Evolutionary conservation across 1,140 invertebrate genomes (phyloP).

Genomic region (Ridgeia piscesae): DNA sequence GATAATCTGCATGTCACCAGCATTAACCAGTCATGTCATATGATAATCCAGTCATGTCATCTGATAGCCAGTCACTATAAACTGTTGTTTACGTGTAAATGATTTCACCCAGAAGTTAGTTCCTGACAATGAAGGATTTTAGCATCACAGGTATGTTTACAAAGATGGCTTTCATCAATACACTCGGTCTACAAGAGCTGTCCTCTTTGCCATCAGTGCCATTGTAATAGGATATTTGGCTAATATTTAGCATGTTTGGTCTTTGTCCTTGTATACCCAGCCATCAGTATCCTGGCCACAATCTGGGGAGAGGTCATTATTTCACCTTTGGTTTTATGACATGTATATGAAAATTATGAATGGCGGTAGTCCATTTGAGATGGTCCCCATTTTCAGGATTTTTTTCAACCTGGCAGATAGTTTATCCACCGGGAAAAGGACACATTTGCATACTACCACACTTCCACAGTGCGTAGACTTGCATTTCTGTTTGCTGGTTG

Average conservation of each 20-base stretch:
- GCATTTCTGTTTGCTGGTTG: no score
- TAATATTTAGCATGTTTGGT: background rate
- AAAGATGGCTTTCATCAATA: background rate
- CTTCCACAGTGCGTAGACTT: no score
- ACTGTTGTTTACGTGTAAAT: background rate
- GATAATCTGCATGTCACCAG: background rate
- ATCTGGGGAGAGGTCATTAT: no score
- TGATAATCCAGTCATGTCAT: background rate
- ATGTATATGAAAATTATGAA: no score
- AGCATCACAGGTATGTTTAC: background rate
- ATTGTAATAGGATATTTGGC: background rate
- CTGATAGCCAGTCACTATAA: background rate
- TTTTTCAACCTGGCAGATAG: no score
- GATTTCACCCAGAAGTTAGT: background rate
- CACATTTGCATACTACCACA: no score
- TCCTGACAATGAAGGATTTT: background rate
- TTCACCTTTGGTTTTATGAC: no score
- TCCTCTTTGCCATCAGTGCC: background rate
- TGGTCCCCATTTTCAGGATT: no score
- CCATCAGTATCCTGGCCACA: no score
- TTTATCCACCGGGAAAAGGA: no score
- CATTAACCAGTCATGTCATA: background rate
- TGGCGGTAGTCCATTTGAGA: no score
- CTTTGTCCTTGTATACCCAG: no score
- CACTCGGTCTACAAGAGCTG: background rate